phyloP scores from a whole-genome alignment of 2,797 vertebrate genomes.

The Anniella stebbinsi region DNA sequence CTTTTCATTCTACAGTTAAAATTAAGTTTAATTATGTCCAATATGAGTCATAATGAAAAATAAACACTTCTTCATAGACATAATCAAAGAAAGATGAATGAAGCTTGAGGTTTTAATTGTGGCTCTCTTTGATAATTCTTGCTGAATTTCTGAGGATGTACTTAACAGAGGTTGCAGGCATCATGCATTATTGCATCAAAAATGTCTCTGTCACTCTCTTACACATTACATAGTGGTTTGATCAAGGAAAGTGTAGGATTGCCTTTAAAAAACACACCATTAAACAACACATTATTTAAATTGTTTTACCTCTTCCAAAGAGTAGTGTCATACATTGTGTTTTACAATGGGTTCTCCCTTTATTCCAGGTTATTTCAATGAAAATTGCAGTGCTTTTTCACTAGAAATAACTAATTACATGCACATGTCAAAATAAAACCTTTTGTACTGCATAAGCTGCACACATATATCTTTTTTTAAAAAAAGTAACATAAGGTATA shows the following conservation, averaged over 20 bases:
- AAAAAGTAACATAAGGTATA: no score
- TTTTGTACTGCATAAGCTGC: background rate
- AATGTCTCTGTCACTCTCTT: conserved; percentile 51
- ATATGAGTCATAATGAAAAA: conserved; percentile 36
- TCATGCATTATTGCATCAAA: conserved; percentile 42
- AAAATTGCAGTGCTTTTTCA: conserved; percentile 49
- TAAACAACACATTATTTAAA: conserved; percentile 61
- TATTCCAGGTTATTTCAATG: conserved; percentile 48
- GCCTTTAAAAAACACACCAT: conserved; percentile 55
- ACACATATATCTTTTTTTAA: no score
- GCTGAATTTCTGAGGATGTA: conserved; percentile 53
- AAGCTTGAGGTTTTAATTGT: conserved; percentile 46
- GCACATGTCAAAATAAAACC: conserved; percentile 24
- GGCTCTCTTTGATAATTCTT: conserved; percentile 28
- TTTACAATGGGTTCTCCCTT: conserved; percentile 51
- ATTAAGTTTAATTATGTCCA: conserved; percentile 28
- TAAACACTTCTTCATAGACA: rapidly evolving
- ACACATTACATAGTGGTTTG: conserved; percentile 32
- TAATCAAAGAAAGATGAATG: conserved; percentile 42
- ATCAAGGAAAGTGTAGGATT: conserved; percentile 50
- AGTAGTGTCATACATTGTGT: conserved; percentile 54
- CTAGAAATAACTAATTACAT: conserved; percentile 49
- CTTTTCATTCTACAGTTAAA: conserved; percentile 35
- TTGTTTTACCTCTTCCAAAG: conserved; percentile 58
- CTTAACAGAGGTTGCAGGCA: conserved; percentile 55